These are phyloP conservation scores for Cosmorhoe ocellata DNA, from an alignment of 2,888 invertebrate genomes.

Conservation along the genomic window DNA sequence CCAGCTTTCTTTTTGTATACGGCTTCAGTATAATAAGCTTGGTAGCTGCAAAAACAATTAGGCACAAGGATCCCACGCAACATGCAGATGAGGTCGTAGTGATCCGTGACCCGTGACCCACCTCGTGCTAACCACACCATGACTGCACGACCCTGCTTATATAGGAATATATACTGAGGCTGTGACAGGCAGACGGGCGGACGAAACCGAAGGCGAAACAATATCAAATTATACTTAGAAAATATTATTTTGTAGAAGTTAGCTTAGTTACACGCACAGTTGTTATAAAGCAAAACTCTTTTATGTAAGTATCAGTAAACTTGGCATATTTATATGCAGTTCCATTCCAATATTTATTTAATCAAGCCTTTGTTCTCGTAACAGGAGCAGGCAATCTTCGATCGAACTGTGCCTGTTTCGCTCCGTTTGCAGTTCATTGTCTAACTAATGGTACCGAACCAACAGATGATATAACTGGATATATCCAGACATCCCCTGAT, in stretches of 20 bases:
- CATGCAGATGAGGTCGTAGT: slow-evolving; percentile 34
- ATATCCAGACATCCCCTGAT: background rate
- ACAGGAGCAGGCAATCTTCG: slow-evolving; percentile 18
- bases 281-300: background rate
- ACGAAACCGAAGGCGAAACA: too few species aligned
- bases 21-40: slow-evolving; percentile 10
- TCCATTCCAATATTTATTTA: slow-evolving; percentile 2
- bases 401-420: slow-evolving; percentile 17
- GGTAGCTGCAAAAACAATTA: slow-evolving; percentile 35
- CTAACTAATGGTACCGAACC: slow-evolving; percentile 15
- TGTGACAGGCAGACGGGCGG: too few species aligned
- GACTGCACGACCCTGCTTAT: slow-evolving; percentile 27
- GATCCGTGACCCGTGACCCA: slow-evolving; percentile 35
- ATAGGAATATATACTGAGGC: background rate
- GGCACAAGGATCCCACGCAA: slow-evolving; percentile 33
- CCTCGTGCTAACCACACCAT: slow-evolving; percentile 31
- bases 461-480: slow-evolving; percentile 4
- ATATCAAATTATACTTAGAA: too few species aligned
- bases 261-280: too few species aligned
- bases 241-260: too few species aligned
- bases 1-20: too few species aligned
- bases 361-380: slow-evolving; percentile 17
- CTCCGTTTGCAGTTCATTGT: slow-evolving; percentile 21
- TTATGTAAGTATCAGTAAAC: slow-evolving; percentile 1
- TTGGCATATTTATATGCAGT: background rate